phyloP scores from a whole-genome alignment of 2,797 vertebrate species.

The Muscicapa comitata region DNA sequence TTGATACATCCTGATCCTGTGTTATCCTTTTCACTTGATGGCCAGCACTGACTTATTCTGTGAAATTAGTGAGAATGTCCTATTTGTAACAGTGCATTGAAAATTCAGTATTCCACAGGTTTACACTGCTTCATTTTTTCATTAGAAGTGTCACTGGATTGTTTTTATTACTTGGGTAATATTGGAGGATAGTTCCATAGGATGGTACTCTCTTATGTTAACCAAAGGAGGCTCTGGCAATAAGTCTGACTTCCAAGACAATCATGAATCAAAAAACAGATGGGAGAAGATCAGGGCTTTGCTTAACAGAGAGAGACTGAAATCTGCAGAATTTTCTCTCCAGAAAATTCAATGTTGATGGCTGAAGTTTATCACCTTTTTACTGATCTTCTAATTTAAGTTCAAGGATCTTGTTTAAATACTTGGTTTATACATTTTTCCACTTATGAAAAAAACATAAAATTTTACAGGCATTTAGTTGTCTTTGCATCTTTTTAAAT shows the following conservation, averaged over 20 bases:
- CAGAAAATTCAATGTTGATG: not conserved
- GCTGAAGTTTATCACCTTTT: not conserved
- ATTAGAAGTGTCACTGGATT: not conserved
- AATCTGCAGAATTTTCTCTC: not conserved
- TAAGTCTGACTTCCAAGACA: not conserved
- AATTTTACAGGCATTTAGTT: not conserved
- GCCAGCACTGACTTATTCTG: not conserved
- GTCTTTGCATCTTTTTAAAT: not conserved
- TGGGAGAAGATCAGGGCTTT: not conserved
- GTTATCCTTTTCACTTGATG: not conserved
- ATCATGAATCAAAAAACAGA: not conserved
- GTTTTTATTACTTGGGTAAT: not conserved
- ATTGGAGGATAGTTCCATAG: not conserved
- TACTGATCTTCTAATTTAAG: not conserved
- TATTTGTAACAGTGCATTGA: not conserved
- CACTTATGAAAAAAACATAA: not conserved
- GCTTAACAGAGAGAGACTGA: not conserved
- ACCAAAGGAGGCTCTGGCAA: not conserved
- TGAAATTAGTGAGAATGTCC: not conserved
- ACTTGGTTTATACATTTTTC: not conserved
- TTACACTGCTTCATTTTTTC: not conserved
- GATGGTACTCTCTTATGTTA: not conserved
- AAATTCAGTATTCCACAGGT: not conserved
- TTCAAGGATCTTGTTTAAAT: not conserved
- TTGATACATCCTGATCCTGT: accelerated